A percentile compares a stretch with the other conserved stretches of the same genome.
Conservation (phyloP, 2,797 vertebrate species). For the Chelonia mydas region DNA sequence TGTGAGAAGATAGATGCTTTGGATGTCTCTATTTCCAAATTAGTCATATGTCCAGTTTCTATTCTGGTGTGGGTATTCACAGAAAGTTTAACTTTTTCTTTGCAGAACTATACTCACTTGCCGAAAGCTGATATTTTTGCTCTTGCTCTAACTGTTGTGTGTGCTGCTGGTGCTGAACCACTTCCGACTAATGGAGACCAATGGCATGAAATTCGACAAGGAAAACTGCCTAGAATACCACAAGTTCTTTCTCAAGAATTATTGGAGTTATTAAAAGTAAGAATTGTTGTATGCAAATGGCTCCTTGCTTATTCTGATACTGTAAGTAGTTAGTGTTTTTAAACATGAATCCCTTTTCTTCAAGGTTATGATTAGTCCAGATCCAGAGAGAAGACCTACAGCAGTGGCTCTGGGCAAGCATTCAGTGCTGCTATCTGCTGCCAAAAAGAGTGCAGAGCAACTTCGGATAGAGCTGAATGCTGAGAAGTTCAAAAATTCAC, state of each 20-base stretch:
- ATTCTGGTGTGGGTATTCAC: neutral
- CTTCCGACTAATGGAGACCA: conserved; percentile 95
- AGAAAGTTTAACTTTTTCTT: neutral
- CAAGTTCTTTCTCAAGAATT: conserved; percentile 94
- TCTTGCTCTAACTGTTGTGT: conserved; percentile 85
- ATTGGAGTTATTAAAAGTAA: conserved; percentile 91
- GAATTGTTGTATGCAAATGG: neutral
- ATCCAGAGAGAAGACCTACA: conserved; percentile 90
- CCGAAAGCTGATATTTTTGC: conserved; percentile 87
- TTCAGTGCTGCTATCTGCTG: conserved; percentile 92
- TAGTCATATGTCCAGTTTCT: neutral
- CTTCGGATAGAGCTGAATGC: conserved; percentile 96
- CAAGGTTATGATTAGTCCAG: conserved; percentile 96
- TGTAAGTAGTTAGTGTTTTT: neutral
- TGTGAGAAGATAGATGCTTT: neutral
- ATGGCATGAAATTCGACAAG: conserved; percentile 96
- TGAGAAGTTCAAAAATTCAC: conserved; percentile 97
- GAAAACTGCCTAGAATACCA: conserved; percentile 91
- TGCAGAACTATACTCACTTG: conserved; percentile 83
- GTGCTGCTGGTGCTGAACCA: conserved; percentile 89
- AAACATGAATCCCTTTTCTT: conserved; percentile 20
- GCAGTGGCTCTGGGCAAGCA: conserved; percentile 90
- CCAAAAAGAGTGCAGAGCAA: conserved; percentile 95
- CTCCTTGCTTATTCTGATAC: neutral
- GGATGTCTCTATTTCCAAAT: neutral